Evolutionary conservation across 1,140 invertebrate species (phyloP), one percentile per base, ranked within the genome.

Genomic region (Pentalonia nigronervosa): DNA sequence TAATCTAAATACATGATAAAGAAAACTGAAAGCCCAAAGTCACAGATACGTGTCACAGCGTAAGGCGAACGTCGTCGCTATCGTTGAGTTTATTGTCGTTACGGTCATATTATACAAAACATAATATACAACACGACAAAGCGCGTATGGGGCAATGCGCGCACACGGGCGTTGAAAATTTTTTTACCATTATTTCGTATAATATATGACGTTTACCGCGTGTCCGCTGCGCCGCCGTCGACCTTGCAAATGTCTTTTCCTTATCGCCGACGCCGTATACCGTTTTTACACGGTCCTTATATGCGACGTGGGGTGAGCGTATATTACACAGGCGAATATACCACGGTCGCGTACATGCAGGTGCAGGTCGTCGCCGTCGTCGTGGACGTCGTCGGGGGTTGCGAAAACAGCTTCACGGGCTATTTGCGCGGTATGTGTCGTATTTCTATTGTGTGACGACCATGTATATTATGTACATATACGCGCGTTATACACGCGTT

Each of bases 391-490:
- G 67, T 83, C 30, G 45, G 81, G 91, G 91, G 91, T 93, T 93
- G 81, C 81, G 91, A 93, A 93, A 93, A 93, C 48, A 34, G 91
- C 91, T 93, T 93, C 91, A 93, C 91, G 91, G 91, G 91, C 91
- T 45, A 92, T 92, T 92, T 92, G 76, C 67, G 48, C 48, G 91
- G 67, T 83, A 48, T 91, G 56, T 60, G 53, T 90, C 88, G 50
- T 60, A 83, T 93, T 93, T 45, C 81, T n/a, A 84, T 83, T 93
- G 81, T 86, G 41, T 34, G 67, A 89, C 50, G 34, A 53, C 53
- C 21, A 36, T 56, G 30, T 67, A 45, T 45, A 81, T 36, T 76
- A 81, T 36, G 47, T 36, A 21, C 45, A 34, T 36, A 36, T 56
- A 30, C 50, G 50, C 25, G 50, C 50, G 88, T 45, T 60, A 45